These are phyloP conservation scores for Ceuthmochares aereus DNA, from an alignment of 2,113 vertebrate species.

Conservation along the genomic window DNA sequence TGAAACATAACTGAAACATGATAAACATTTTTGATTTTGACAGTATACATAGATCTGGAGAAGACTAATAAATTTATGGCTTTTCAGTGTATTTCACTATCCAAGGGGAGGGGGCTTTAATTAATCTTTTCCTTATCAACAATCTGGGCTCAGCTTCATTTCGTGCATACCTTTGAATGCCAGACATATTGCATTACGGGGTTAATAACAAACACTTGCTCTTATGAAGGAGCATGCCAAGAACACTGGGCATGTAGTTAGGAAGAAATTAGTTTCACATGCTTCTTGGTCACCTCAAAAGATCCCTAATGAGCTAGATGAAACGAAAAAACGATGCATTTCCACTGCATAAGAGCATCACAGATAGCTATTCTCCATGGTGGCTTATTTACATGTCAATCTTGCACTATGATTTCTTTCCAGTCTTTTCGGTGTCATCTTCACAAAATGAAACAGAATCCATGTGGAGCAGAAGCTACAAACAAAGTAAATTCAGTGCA, in stretches of 20 bases:
- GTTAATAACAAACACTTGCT: slow-evolving; percentile 65
- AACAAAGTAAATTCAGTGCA: slow-evolving; percentile 62
- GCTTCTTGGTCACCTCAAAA: slow-evolving; percentile 62
- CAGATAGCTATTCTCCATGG: slow-evolving; percentile 38
- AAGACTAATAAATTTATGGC: neutral
- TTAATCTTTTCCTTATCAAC: neutral
- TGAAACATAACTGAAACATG: neutral
- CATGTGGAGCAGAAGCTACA: slow-evolving; percentile 55
- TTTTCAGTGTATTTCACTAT: neutral
- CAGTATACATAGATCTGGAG: neutral
- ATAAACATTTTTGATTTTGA: neutral
- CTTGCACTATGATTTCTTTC: slow-evolving; percentile 61
- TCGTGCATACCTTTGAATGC: neutral
- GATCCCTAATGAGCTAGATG: slow-evolving; percentile 63
- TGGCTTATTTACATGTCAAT: slow-evolving; percentile 53
- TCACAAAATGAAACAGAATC: slow-evolving; percentile 60
- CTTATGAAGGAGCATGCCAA: slow-evolving; percentile 52
- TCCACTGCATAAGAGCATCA: slow-evolving; percentile 46
- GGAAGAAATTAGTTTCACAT: slow-evolving; percentile 66
- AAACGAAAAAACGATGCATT: slow-evolving; percentile 51
- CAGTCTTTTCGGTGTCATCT: slow-evolving; percentile 58
- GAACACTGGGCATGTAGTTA: slow-evolving; percentile 52
- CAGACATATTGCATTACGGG: slow-evolving; percentile 37
- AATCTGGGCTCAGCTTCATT: neutral
- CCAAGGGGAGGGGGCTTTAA: neutral